Conservation (phyloP, 2,888 invertebrate genomes). For the Drosophila phalerata region DNA sequence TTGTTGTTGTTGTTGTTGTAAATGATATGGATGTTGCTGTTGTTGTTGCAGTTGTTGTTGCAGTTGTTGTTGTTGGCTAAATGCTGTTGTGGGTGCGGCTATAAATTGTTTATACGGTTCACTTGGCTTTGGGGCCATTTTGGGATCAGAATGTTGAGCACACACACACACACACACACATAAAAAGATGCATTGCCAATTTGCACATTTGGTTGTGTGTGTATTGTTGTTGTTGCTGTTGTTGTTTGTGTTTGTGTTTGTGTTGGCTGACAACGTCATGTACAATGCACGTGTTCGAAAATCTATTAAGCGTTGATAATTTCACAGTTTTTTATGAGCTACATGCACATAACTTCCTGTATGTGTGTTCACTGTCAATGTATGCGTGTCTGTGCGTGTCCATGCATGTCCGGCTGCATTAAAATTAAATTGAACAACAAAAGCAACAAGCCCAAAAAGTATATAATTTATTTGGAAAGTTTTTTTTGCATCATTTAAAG, state of each 20-base stretch:
- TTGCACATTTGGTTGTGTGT: conserved; percentile 16
- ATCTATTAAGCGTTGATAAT: conserved; percentile 74
- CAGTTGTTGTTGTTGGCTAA: conserved; percentile 49
- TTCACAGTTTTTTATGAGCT: conserved; percentile 50
- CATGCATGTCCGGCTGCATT: conserved; percentile 16
- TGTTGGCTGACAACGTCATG: conserved; percentile 49
- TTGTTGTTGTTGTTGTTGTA: conserved; percentile 23
- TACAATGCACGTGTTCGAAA: conserved; percentile 71
- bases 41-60: conserved; percentile 29
- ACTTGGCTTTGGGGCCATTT: conserved; percentile 79
- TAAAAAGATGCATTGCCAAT: conserved; percentile 34
- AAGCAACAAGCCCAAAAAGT: not conserved
- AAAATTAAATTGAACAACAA: conserved; percentile 28
- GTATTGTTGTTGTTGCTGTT: not conserved
- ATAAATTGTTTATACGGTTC: conserved; percentile 79
- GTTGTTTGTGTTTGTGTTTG: conserved; percentile 13
- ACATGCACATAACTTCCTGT: conserved; percentile 16
- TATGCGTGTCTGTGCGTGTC: conserved; percentile 15
- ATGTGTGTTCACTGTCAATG: not conserved
- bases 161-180: conserved; percentile 11
- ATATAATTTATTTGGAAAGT: conserved; percentile 1
- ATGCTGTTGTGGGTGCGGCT: conserved; percentile 63
- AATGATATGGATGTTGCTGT: conserved; percentile 27
- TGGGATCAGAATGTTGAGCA: conserved; percentile 63
- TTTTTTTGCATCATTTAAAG: not conserved